Evolutionary conservation across 2,797 vertebrate species (phyloP), one percentile per base, ranked within the genome.

Genomic region (Microctenopoma lineatum): DNA sequence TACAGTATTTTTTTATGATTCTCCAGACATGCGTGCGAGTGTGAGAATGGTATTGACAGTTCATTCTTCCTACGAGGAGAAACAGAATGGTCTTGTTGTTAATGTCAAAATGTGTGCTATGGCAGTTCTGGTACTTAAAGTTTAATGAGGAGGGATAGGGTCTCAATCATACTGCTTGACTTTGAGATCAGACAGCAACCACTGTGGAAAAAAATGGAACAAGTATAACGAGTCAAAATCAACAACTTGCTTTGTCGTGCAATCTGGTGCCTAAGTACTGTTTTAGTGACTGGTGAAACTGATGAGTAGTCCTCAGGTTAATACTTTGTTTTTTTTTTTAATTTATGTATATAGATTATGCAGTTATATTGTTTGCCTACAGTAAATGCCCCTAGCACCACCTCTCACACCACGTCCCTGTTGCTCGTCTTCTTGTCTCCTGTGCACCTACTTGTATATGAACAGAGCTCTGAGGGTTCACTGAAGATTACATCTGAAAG

Each of bases 401-500:
- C 34, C 66, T 75, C 79, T 79, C 60, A 36, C 67, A 47, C 48
- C 50, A 56, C 32, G 64, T 67, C 62, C 59, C 74, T 61, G 57
- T 52, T 58, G 60, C 65, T 68, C 5, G 2, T 42, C 63, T 70
- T 41, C 56, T 59, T 55, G 46, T 65, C 66, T 80, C 76, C 63
- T 21, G 39, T 64, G 70, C 67, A 46, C 55, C 65, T 80, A 21
- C 78, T 78, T 27, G 6, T 70, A 70, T 61, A 53, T 70, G 63
- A 86, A 79, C 72, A 68, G 52, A 63, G 63, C 83, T 55, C 71
- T 13, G 45, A 84, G 75, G 77, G 84, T 83, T 87, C 79, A 80
- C 52, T 67, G 75, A 74, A 87, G 87, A 89, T 87, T 79, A 76
- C 66, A 82, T 90, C 82, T 78, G 50, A 86, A 77, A 75, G 75